Evolutionary conservation across 2,888 invertebrate genomes (phyloP), one percentile per base, ranked within the genome.

Genomic region (Synanthedon andrenaeformis): DNA sequence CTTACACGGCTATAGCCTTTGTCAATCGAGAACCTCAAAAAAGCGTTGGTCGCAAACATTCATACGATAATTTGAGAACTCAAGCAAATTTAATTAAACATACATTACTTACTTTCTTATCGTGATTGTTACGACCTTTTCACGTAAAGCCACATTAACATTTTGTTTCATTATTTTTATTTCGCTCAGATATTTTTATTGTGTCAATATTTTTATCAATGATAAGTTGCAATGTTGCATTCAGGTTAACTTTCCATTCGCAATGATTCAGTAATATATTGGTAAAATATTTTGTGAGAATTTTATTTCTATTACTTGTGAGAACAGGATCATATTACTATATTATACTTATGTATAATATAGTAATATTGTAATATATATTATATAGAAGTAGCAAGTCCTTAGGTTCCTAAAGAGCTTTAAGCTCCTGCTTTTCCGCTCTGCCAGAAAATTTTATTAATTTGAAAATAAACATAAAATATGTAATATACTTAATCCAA

Each of bases 81-180:
- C 59, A 55, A 55, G 54, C 53, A 59, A 51, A 42, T 60, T 65
- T 61, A 65, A 62, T 63, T 62, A 62, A 56, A 61, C 57, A 60
- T 66, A 62, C 65, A 60, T 66, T 65, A 62, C 63, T 17, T 53
- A 49, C 23, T 63, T 64, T 64, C 66, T 72, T 76, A 74, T 69
- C 71, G 60, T 54, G 54, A 61, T 63, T 63, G 61, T 57, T 56
- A 57, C 64, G 68, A 71, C 73, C 70, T 76, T 75, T 74, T 62
- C 61, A 63, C 55, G 59, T 59, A 62, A 61, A 62, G 65, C 63
- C 57, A 56, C 68, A 73, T 69, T 69, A 70, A 71, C 68, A 74
- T 75, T 74, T 60, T 58, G 69, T 69, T 73, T 69, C 66, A 69
- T 60, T 64, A 69, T 58, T 59, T 66, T 65, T 67, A 69, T 65